Base-by-base conservation (phyloP, 2,113 vertebrate species). In the Syngnathoides biaculeatus region DNA sequence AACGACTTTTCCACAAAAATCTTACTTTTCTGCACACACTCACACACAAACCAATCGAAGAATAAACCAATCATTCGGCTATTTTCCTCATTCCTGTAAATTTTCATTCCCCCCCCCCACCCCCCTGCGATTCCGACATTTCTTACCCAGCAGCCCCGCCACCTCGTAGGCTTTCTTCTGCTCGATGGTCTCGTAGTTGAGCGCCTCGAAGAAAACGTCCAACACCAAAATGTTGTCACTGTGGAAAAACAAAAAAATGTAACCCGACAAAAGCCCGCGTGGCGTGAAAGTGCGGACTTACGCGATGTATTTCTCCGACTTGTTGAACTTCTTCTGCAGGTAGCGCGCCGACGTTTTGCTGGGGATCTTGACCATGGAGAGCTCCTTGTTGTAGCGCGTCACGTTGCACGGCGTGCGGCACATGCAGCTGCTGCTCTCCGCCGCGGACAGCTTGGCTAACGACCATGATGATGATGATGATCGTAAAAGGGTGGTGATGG, bases 351-450 rank as follows among this genome's bases (percentile, higher is more conserved):
- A 99, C 0, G 97, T 99, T 88, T 98, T 98, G 92, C 96, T 98
- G 85, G 97, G 97, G 79, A 99, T 99, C 88, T 98, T 98, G 78
- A 99, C 97, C 97, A 99, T 99, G 91, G 97, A 99, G 68, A 99
- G 92, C 89, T 98, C 97, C 81, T 99, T 99, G 93, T 95, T 99
- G 92, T 97, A 99, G 58, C 97, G 94, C 53, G 97, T 99, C 89
- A 96, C 92, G 91, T 98, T 98, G 84, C 97, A 99, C 17, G 97
- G 96, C 0, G 94, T 96, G 87, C 94, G 92, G 87, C 96, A 99
- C 87, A 95, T 91, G 89, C 97, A 98, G 92, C 91, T 95, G 68
- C 83, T 94, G 87, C 93, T 95, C 90, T 98, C 95, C 82, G 93
- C 90, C n/a, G 95, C 93, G 0, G 95, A 95, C 71, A 99, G 90